Percentiles rank a stretch among this genome's conserved stretches.
phyloP scores from a whole-genome alignment of 2,113 vertebrate species.

The Calcarius ornatus region DNA sequence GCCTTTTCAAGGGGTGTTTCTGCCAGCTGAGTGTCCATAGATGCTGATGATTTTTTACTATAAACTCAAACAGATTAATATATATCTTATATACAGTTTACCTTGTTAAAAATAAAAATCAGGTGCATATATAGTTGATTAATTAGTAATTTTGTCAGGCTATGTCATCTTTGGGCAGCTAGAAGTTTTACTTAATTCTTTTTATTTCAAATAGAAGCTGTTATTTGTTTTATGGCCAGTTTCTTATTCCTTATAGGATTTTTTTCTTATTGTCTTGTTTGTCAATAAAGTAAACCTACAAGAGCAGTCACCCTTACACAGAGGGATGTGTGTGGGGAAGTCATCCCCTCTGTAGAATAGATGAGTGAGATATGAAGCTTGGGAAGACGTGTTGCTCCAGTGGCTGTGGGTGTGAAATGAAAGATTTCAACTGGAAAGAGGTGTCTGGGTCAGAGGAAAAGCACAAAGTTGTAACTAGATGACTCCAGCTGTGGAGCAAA shows the following conservation, averaged over 20 bases:
- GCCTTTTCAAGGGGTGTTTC: not conserved
- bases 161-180: not conserved
- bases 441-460: not conserved
- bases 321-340: rapidly evolving
- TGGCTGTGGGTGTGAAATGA: not conserved
- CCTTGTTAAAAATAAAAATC: not conserved
- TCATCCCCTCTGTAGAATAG: not conserved
- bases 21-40: not conserved
- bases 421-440: not conserved
- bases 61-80: not conserved
- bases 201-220: not conserved
- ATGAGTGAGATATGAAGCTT: not conserved
- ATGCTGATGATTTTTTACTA: not conserved
- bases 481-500: not conserved
- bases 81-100: not conserved
- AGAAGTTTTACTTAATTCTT: not conserved
- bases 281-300: not conserved
- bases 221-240: not conserved
- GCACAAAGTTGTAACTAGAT: not conserved
- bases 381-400: not conserved
- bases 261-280: not conserved
- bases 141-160: not conserved
- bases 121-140: not conserved
- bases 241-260: not conserved
- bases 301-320: not conserved